These are phyloP conservation scores for Aromia moschata DNA, from an alignment of 2,888 invertebrate genomes.

Conservation along the genomic window DNA sequence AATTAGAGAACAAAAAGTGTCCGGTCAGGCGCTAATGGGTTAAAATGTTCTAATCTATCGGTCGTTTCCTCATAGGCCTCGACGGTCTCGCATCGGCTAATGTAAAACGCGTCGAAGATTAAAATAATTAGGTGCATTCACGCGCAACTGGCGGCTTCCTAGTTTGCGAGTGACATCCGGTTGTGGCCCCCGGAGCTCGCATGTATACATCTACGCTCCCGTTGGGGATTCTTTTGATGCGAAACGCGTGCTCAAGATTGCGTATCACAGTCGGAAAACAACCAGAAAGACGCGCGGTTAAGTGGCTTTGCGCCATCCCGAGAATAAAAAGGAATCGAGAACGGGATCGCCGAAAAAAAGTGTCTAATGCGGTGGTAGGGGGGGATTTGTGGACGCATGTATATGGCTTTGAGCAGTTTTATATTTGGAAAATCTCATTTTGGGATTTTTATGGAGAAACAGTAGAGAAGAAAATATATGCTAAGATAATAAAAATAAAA, in stretches of 20 bases:
- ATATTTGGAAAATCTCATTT: too few species aligned
- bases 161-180: slow-evolving; percentile 17
- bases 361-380: background rate
- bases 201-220: slow-evolving; percentile 2
- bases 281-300: slow-evolving; percentile 13
- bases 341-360: background rate
- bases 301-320: slow-evolving; percentile 1
- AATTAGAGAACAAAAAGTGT: too few species aligned
- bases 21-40: too few species aligned
- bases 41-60: too few species aligned
- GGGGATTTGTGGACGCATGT: too few species aligned
- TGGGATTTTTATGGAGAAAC: too few species aligned
- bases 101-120: slow-evolving; percentile 2
- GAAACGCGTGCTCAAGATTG: slow-evolving; percentile 22
- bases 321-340: background rate
- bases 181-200: slow-evolving; percentile 1
- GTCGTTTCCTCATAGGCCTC: background rate
- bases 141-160: slow-evolving; percentile 13
- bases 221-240: slow-evolving; percentile 21
- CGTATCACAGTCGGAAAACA: slow-evolving; percentile 11
- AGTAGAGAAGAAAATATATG: too few species aligned
- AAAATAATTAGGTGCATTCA: slow-evolving; percentile 19
- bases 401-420: too few species aligned
- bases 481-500: too few species aligned
- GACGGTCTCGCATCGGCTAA: background rate